Evolutionary conservation across 2,888 invertebrate species (phyloP), one percentile per base, ranked within the genome.

Genomic region (Troides helena): DNA sequence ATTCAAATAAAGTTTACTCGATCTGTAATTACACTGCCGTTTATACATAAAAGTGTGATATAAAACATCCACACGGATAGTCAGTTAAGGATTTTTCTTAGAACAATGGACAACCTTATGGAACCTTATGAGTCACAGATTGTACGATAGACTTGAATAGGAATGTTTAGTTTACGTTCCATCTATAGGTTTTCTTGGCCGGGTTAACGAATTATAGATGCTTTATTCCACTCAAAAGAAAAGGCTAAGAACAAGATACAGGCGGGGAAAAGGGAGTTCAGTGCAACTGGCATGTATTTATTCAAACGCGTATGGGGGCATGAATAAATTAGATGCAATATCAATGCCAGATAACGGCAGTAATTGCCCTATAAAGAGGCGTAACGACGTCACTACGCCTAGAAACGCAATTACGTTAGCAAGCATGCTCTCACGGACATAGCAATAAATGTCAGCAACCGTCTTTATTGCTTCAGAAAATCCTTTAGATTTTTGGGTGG

Each of bases 291-390:
- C 77, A 79, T 84, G 78, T 86, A 81, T 86, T 85, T 89, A 88
- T 89, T 87, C 79, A 84, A 85, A 87, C 86, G 82, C 84, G 79
- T 76, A 86, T 85, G 75, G 75, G 73, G 74, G 78, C 78, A 86
- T 85, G 86, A 88, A 90, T 89, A 89, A 89, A 90, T 89, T 82
- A 89, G 84, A 89, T 90, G 90, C 89, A 90, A 88, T 89, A 91
- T 89, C 90, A 90, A 91, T 89, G 90, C 88, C 89, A 91, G 90
- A 90, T 91, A 90, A 90, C 85, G 85, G 80, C 88, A 83, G 87
- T 89, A 89, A 91, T 90, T 90, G 89, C 88, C 85, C 89, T 90
- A 91, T 91, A 90, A 91, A 91, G 88, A 85, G 86, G 86, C 82
- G 84, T 80, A 89, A 89, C 88, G 90, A 90, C 88, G 88, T 88